Percentiles rank a stretch among this genome's conserved stretches.
Evolutionary conservation across 2,888 invertebrate species (phyloP).

Genomic region (Melinopterus prodromus): DNA sequence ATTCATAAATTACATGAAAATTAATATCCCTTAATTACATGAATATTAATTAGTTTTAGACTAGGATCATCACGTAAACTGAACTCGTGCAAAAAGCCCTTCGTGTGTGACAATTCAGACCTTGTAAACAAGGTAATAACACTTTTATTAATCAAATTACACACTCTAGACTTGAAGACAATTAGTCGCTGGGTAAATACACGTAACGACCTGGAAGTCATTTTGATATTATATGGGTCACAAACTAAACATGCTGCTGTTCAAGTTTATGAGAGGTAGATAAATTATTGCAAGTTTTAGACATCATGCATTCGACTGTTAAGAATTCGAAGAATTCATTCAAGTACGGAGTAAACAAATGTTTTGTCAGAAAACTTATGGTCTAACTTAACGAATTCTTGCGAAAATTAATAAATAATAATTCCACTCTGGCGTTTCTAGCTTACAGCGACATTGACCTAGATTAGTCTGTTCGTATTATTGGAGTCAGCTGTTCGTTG

Average conservation of each 20-base stretch:
- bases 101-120: neutral
- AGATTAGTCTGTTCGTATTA: too few species aligned
- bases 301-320: too few species aligned
- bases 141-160: neutral
- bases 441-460: too few species aligned
- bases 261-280: too few species aligned
- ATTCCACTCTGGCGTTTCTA: too few species aligned
- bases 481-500: too few species aligned
- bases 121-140: neutral
- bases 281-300: too few species aligned
- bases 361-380: too few species aligned
- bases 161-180: neutral
- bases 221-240: neutral
- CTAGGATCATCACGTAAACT: neutral
- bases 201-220: neutral
- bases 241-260: neutral
- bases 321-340: too few species aligned
- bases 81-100: neutral
- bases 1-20: neutral
- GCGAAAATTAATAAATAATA: too few species aligned
- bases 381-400: too few species aligned
- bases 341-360: too few species aligned
- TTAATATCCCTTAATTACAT: slow-evolving; percentile 4
- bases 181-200: neutral
- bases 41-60: neutral